Percentiles rank a stretch among this genome's conserved stretches.
These are phyloP conservation scores for Aptenodytes patagonicus DNA, from an alignment of 2,113 vertebrate species.

Conservation along the genomic window DNA sequence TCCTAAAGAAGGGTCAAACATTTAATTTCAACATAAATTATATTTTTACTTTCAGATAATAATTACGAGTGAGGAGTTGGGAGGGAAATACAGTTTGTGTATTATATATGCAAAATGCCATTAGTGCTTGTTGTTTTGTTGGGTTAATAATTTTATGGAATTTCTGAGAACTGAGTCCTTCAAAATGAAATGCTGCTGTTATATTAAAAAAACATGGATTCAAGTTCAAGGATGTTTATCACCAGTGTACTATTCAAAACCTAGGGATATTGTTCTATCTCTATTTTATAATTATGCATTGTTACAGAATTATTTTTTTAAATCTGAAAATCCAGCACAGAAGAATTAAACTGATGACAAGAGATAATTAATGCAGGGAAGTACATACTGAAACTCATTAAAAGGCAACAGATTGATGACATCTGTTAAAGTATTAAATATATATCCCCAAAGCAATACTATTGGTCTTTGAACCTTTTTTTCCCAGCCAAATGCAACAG, in stretches of 20 bases:
- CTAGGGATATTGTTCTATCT: background rate
- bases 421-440: conserved; percentile 38
- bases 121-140: background rate
- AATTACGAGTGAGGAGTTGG: background rate
- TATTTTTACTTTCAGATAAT: background rate
- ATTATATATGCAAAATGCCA: background rate
- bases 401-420: conserved; percentile 29
- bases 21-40: background rate
- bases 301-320: background rate
- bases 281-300: background rate
- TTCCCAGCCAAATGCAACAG: background rate
- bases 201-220: background rate
- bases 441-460: background rate
- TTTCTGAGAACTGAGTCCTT: background rate
- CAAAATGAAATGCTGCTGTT: background rate
- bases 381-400: conserved; percentile 14
- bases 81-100: background rate
- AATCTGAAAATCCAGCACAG: background rate
- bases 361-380: conserved; percentile 40
- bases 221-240: background rate
- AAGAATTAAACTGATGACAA: background rate
- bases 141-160: background rate
- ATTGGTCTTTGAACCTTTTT: background rate
- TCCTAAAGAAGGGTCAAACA: background rate
- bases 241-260: background rate